These are phyloP conservation scores for Apamea crenata DNA, from an alignment of 2,888 invertebrate species.

Conservation along the genomic window DNA sequence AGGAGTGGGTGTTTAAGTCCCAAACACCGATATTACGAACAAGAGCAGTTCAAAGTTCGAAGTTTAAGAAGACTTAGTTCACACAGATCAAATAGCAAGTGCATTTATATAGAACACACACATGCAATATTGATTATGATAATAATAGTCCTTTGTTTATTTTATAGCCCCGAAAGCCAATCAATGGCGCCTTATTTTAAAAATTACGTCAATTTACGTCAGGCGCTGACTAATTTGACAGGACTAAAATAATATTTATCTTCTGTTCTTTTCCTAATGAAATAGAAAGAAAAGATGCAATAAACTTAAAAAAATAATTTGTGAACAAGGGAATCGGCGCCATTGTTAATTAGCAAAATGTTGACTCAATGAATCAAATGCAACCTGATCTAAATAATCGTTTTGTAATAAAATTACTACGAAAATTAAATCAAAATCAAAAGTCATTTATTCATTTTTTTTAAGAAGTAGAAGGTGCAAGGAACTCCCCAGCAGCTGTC, in stretches of 20 bases:
- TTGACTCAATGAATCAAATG: neutral
- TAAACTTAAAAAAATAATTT: no score
- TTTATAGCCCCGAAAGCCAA: neutral
- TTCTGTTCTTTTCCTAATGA: no score
- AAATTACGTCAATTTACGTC: no score
- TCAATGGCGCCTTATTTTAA: neutral
- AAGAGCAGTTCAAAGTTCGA: neutral
- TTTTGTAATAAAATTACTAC: neutral
- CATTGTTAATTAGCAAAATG: no score
- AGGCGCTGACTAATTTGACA: no score
- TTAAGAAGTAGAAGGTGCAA: no score
- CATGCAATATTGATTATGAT: neutral
- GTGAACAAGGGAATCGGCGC: no score
- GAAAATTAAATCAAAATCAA: neutral
- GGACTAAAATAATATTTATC: no score
- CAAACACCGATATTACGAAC: neutral
- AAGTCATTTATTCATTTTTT: no score
- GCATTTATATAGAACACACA: neutral
- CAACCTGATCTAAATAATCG: neutral
- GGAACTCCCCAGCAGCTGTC: no score
- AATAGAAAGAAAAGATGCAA: no score
- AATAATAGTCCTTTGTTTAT: neutral
- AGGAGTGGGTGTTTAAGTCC: neutral
- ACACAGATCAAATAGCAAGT: neutral
- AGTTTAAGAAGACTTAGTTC: neutral